Evolutionary conservation across 2,113 vertebrate genomes (phyloP), one percentile per base, ranked within the genome.

Genomic region (Gavialis gangeticus): DNA sequence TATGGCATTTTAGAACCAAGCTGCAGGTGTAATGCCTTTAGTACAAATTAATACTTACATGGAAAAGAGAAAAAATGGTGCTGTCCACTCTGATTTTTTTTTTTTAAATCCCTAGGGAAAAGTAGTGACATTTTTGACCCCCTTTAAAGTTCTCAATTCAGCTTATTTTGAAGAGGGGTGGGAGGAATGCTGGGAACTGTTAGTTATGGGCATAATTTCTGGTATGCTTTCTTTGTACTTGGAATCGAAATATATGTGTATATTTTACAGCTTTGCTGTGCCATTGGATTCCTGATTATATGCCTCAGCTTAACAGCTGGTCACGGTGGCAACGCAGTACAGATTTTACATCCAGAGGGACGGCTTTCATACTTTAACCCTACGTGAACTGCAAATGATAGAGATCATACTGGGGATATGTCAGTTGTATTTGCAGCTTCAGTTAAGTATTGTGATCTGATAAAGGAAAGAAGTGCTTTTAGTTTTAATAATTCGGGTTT

Each of bases 201-300:
- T 93, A 88, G 94, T 95, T 89, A 94, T 25, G 88, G 92, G 82
- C 83, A 64, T 84, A 62, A 82, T 79, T 92, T 95, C 67, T 77
- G 75, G 57, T 84, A 46, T n/a, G 14, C 76, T 92, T 92, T 91
- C 12, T 6, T 66, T 34, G 82, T 87, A 25, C 24, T 60, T 34
- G 86, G 86, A 91, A 88, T 85, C 66, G 60, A 87, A 91, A 76
- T 90, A 37, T 56, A 0, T 25, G 75, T 87, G 64, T 56, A 55
- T 57, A 19, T 81, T 27, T 91, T 75, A 96, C 84, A 77, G 73
- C 90, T 96, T 84, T 85, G 89, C 94, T 84, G 85, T 93, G 88
- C 92, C 85, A 73, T 94, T 95, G 87, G 80, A 89, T 97, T 96
- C 89, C 90, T 94, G 85, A 82, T 82, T 78, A 5, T 93, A 71